Percentiles rank a stretch among this genome's conserved stretches.
These are phyloP conservation scores for Calliphora vicina DNA, from an alignment of 1,140 invertebrate genomes.

Conservation along the genomic window DNA sequence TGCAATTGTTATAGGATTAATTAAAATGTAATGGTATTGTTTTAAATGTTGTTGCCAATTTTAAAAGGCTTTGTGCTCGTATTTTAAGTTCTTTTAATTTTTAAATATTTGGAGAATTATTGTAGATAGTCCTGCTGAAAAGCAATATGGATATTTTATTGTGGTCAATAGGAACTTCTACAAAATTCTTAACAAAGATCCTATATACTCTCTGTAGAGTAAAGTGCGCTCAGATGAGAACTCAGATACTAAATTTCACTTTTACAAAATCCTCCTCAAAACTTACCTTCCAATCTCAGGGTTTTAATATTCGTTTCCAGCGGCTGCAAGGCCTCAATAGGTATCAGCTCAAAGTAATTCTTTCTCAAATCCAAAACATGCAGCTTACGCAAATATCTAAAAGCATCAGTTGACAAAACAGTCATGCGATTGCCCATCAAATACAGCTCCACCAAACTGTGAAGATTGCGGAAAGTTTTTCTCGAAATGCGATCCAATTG, in stretches of 20 bases:
- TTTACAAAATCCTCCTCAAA: background rate
- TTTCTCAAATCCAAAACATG: conserved; percentile 81
- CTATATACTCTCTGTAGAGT: too few species aligned
- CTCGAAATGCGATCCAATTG: conserved; percentile 80
- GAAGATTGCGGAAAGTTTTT: conserved; percentile 77
- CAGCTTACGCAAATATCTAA: conserved; percentile 80
- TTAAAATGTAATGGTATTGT: too few species aligned
- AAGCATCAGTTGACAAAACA: conserved; percentile 78
- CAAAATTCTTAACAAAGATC: too few species aligned
- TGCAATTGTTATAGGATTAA: background rate
- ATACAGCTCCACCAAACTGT: conserved; percentile 78
- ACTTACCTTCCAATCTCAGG: conserved; percentile 78
- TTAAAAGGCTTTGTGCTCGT: too few species aligned
- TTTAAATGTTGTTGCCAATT: too few species aligned
- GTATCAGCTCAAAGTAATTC: conserved; percentile 85
- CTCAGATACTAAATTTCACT: too few species aligned
- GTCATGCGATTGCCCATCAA: conserved; percentile 85
- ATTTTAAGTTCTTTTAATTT: too few species aligned
- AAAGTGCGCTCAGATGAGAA: too few species aligned
- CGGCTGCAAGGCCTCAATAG: conserved; percentile 76
- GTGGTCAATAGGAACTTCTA: too few species aligned
- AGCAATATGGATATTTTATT: too few species aligned
- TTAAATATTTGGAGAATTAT: too few species aligned
- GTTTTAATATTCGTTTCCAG: conserved; percentile 83
- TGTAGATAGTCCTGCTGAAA: too few species aligned